A percentile compares a stretch with the other conserved stretches of the same genome.
Evolutionary conservation across 2,113 vertebrate species (phyloP).

Genomic region (Paramisgurnus dabryanus): DNA sequence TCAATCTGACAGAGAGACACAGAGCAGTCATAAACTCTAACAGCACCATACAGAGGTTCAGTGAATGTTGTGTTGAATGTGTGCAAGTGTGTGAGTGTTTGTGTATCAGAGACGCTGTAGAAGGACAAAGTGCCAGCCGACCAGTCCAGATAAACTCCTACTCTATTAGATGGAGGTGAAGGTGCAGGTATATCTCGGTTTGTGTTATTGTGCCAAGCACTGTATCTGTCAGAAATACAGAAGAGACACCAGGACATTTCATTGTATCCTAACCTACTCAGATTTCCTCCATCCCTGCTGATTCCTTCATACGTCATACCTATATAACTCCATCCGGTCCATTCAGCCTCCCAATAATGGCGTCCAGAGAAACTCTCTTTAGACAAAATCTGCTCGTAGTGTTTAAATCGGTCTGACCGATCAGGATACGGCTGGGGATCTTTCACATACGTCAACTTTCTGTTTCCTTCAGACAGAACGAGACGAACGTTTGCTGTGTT

Average conservation of each 20-base stretch:
- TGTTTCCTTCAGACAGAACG: neutral
- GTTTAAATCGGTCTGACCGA: neutral
- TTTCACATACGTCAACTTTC: neutral
- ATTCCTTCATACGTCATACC: neutral
- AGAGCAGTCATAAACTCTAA: too few relatives aligned
- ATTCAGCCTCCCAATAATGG: neutral
- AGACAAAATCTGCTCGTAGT: slow-evolving; percentile 10
- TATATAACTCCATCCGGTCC: neutral
- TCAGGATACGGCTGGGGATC: neutral
- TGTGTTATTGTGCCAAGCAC: neutral
- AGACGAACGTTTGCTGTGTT: neutral
- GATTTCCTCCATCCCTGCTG: neutral
- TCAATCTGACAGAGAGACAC: too few relatives aligned
- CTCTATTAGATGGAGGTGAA: neutral
- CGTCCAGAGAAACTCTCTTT: neutral
- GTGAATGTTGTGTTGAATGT: neutral
- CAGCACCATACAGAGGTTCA: neutral
- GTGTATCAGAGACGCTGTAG: neutral
- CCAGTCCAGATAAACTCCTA: neutral
- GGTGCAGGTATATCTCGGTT: neutral
- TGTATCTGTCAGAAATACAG: neutral
- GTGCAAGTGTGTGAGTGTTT: neutral
- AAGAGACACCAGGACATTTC: neutral
- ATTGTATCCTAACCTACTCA: neutral
- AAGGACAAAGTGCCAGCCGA: neutral